phyloP scores from a whole-genome alignment of 2,888 invertebrate species.

The Ochropleura leucogaster region DNA sequence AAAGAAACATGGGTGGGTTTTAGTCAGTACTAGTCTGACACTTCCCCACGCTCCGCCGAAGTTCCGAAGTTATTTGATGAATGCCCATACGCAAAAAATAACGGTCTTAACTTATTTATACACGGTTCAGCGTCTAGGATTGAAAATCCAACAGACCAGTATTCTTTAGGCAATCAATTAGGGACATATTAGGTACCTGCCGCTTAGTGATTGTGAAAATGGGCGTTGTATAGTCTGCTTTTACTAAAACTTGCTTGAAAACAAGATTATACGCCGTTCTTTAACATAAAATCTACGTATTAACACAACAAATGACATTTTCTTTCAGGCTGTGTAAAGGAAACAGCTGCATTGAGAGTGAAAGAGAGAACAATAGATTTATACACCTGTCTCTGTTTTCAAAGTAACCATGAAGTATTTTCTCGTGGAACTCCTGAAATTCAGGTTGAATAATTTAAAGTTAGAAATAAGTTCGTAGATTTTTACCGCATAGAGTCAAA shows the following conservation, averaged over 20 bases:
- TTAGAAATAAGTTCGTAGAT: background rate
- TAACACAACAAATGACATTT: slow-evolving; percentile 11
- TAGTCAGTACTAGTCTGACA: too few species aligned
- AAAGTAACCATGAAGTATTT: slow-evolving; percentile 24
- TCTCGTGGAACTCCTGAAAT: slow-evolving; percentile 23
- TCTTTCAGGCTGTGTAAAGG: slow-evolving; percentile 24
- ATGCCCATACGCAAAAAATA: too few species aligned
- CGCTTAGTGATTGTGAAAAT: background rate
- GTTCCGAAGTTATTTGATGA: too few species aligned
- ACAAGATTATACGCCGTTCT: background rate
- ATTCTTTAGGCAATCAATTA: background rate
- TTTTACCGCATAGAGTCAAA: background rate
- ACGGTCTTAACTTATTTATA: too few species aligned
- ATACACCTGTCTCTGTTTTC: slow-evolving; percentile 12
- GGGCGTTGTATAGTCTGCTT: background rate
- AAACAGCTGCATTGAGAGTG: slow-evolving; percentile 27
- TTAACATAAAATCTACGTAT: background rate
- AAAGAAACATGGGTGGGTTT: too few species aligned
- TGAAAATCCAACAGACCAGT: background rate
- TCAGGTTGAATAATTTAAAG: background rate
- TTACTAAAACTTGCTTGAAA: background rate
- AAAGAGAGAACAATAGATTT: slow-evolving; percentile 22
- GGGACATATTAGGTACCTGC: background rate
- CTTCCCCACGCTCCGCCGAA: too few species aligned
- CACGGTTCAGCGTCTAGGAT: too few species aligned